A percentile compares a stretch with the other conserved stretches of the same genome.
Evolutionary conservation across 2,797 vertebrate species (phyloP).

Genomic region (Thamnophis elegans): DNA sequence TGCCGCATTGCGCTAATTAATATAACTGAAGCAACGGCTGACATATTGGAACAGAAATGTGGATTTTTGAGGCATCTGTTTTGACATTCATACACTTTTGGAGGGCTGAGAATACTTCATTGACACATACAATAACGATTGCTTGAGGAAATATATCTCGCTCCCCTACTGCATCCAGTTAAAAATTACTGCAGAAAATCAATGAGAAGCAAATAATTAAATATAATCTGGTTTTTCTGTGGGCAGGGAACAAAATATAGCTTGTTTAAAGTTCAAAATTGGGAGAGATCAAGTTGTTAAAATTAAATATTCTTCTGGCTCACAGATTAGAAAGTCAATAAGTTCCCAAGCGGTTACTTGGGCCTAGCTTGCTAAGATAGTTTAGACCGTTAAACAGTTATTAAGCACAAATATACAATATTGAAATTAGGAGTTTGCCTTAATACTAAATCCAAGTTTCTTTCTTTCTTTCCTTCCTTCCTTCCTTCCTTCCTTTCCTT

Average conservation of each 20-base stretch:
- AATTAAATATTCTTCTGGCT: neutral
- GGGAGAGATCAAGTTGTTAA: neutral
- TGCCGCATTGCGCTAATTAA: neutral
- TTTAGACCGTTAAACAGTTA: neutral
- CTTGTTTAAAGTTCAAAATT: neutral
- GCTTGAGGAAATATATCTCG: neutral
- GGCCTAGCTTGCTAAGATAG: neutral
- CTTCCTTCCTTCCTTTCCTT: neutral
- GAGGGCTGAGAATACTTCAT: neutral
- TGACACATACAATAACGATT: neutral
- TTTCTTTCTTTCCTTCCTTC: constrained; percentile 1
- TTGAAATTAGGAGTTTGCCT: constrained; percentile 48
- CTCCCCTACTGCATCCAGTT: neutral
- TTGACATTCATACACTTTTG: neutral
- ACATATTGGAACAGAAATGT: neutral
- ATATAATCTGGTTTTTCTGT: neutral
- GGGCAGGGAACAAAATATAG: neutral
- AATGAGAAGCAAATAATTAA: neutral
- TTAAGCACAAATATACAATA: constrained; percentile 13
- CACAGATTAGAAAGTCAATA: neutral
- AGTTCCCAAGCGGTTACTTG: neutral
- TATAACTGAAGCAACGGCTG: neutral
- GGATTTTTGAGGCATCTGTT: neutral
- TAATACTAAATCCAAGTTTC: neutral
- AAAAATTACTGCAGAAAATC: neutral